Base-by-base conservation (phyloP, 2,113 vertebrate genomes). In the Indicator maculatus region DNA sequence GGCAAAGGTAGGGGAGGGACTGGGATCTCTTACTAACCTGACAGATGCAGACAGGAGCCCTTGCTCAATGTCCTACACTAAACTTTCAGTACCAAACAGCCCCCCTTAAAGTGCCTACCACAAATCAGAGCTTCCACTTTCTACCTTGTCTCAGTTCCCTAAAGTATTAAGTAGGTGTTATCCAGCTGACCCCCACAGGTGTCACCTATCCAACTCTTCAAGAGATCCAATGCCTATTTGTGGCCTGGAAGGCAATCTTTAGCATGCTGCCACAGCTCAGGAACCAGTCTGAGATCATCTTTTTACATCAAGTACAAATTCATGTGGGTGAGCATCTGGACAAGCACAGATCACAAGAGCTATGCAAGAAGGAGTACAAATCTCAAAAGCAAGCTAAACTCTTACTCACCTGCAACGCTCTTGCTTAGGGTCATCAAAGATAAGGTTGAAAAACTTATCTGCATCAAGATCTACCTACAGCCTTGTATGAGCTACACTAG, bases 111-210 rank as follows among this genome's bases (percentile, higher is more conserved):
- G 94, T 13, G 0, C 86, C 93, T 90, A 92, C 45, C 45, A 90
- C 78, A 95, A 91, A 93, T 60, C 80, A 84, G 72, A 82, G 77
- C 88, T 95, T 91, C 90, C 91, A 64, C 94, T 95, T 92, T 56
- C 70, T 80, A 93, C 90, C 74, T 95, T 90, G 44, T 72, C 90
- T 90, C 76, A 95, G 90, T 36, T 28, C 47, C 59, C 67, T 89
- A 93, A 87, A 93, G 75, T 81, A 77, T 78, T 77, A 79, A 92
- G 75, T 81, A 91, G 82, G 78, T 90, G 63, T 67, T 81, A 88
- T 55, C 81, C 95, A 93, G 93, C 4, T 81, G 87, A 82, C 41
- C 75, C 73, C 31, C 15, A 3, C 31, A 89, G 69, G 41, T 73
- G 60, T 53, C 60, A 88, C 66, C 65, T 72, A 93, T 90, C 58